These are phyloP conservation scores for Peribatodes rhomboidaria DNA, from an alignment of 2,888 invertebrate genomes.

Conservation along the genomic window DNA sequence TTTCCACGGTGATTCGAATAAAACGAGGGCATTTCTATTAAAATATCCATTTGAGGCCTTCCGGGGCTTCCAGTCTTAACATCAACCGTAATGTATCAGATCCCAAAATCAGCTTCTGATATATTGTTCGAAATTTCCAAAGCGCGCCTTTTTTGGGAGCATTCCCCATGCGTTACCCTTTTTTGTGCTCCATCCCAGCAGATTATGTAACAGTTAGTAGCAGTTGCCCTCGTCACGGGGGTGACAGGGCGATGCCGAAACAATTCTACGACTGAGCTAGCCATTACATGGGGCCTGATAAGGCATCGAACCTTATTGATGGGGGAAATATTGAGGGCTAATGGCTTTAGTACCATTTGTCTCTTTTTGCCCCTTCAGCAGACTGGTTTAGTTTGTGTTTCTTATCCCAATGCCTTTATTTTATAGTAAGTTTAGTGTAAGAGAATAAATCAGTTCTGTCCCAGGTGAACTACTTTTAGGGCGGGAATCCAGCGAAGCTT, in stretches of 20 bases:
- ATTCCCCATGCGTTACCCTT: constrained; percentile 35
- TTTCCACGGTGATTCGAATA: constrained; percentile 8
- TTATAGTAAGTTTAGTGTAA: background rate
- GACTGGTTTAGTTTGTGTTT: background rate
- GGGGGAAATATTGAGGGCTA: constrained; percentile 20
- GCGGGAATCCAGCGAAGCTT: no score
- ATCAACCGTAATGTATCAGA: constrained; percentile 26
- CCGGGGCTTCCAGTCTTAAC: constrained; percentile 9
- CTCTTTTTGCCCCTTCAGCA: background rate
- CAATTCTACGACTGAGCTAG: constrained; percentile 63
- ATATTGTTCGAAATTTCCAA: constrained; percentile 66
- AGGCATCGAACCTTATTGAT: constrained; percentile 49
- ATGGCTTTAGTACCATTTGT: background rate
- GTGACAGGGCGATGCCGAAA: constrained; percentile 68
- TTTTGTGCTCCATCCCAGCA: constrained; percentile 29
- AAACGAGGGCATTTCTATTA: constrained; percentile 17
- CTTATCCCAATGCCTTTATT: background rate
- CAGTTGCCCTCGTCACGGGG: constrained; percentile 65
- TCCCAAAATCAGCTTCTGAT: constrained; percentile 51
- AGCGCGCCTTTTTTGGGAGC: constrained; percentile 68
- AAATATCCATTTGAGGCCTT: constrained; percentile 7
- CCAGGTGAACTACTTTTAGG: no score
- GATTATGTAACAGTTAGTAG: constrained; percentile 33
- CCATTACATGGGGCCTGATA: constrained; percentile 65
- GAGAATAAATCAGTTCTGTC: background rate